Percentiles rank a stretch among this genome's conserved stretches.
Evolutionary conservation across 2,888 invertebrate species (phyloP).

Genomic region (Iphiclides podalirius): DNA sequence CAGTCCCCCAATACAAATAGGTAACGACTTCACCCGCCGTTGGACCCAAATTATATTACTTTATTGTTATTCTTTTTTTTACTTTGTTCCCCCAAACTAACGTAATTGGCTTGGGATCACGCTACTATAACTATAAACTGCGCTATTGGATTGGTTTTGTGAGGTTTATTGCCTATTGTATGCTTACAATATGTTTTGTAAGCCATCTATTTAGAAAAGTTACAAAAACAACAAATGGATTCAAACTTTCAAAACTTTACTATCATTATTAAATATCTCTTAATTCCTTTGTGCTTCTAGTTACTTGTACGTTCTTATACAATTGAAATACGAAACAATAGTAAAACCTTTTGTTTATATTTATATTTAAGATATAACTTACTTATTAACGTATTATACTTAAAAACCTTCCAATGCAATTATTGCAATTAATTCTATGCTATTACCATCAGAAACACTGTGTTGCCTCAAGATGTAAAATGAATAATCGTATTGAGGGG

Average conservation of each 20-base stretch:
- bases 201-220: constrained; percentile 20
- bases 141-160: constrained; percentile 67
- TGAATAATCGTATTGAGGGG: no score
- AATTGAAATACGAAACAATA: no score
- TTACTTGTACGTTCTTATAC: no score
- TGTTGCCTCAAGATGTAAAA: no score
- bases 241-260: not conserved
- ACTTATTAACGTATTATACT: no score
- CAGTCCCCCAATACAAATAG: constrained; percentile 63
- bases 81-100: constrained; percentile 71
- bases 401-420: no score
- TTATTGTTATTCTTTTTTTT: constrained; percentile 74
- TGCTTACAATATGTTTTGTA: constrained; percentile 23
- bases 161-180: constrained; percentile 37
- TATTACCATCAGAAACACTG: no score
- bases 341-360: no score
- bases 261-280: not conserved
- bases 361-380: no score
- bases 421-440: no score
- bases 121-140: constrained; percentile 72
- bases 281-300: not conserved
- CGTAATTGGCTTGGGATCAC: constrained; percentile 77
- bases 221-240: not conserved
- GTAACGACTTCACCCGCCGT: constrained; percentile 60
- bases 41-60: constrained; percentile 75